phyloP scores from a whole-genome alignment of 92 coral and sea anemone genomes.

The Epizoanthus fatuus region DNA sequence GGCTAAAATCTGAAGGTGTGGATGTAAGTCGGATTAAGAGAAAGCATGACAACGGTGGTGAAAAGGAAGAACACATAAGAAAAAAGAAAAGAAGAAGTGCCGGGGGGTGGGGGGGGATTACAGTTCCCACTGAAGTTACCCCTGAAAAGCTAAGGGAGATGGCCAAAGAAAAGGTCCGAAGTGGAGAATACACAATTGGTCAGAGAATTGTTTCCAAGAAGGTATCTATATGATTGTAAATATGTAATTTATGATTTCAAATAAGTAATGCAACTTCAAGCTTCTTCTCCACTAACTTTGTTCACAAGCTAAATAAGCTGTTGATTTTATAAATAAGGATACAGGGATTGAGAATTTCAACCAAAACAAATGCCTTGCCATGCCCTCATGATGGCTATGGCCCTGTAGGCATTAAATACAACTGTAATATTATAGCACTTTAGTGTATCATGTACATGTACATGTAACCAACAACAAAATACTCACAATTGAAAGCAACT shows the following conservation, averaged over 20 bases:
- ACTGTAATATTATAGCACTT: too few relatives aligned
- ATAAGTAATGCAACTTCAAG: too few relatives aligned
- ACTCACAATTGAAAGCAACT: too few relatives aligned
- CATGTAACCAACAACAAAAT: too few relatives aligned
- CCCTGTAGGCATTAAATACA: too few relatives aligned
- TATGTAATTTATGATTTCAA: background rate
- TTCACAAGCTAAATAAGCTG: too few relatives aligned
- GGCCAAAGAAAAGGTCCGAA: conserved; percentile 7
- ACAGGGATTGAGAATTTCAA: too few relatives aligned
- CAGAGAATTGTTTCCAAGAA: conserved; percentile 44
- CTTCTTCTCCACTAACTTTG: too few relatives aligned
- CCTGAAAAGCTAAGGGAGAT: background rate
- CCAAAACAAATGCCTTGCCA: too few relatives aligned
- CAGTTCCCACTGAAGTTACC: conserved; percentile 4
- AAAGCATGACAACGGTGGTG: background rate
- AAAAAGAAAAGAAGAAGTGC: conserved; percentile 26
- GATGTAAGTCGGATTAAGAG: background rate
- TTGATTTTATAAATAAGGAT: too few relatives aligned
- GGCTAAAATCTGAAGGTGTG: conserved; percentile 25
- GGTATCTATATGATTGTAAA: conserved; percentile 6
- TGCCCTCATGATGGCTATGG: too few relatives aligned
- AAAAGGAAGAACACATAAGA: background rate
- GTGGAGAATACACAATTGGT: conserved; percentile 43
- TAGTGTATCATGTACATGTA: too few relatives aligned
- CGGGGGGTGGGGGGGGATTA: conserved; percentile 9